Base-by-base conservation (phyloP, 2,113 vertebrate species). In the Clarias magur region DNA sequence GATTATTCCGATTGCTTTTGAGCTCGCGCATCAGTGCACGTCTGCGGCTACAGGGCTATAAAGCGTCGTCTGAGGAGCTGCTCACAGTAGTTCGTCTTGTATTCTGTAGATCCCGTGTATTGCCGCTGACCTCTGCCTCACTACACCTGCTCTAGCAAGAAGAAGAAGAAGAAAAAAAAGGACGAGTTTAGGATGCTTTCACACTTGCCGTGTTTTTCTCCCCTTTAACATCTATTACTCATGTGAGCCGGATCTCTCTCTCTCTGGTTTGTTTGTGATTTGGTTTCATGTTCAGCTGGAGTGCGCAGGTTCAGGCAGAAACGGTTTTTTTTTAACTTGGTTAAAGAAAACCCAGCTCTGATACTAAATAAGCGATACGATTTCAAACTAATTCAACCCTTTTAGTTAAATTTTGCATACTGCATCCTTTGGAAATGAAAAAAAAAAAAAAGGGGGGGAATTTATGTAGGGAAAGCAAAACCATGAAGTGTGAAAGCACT, bases 61-160 rank as follows among this genome's bases (percentile, higher is more conserved):
- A 63, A 62, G 57, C 16, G 30, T 80, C 27, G 68, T 6, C 53
- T 19, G 27, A 57, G 85, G 70, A 80, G 63, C 63, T 68, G 84
- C 65, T 89, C 82, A 87, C 88, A 89, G 88, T 89, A 85, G 57
- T 87, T 34, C 23, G 88, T 87, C 78, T 87, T 42, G 12, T 67
- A 16, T 79, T 67, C 48, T 84, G 82, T 70, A 34, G 60, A 65
- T 67, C 27, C 72, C 63, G 65, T 53, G 13, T 85, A 42, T 53
- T 60, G 59, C 63, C 78, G 72, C 82, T 63, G 85, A 87, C 42
- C 48, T 27, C 62, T 30, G 1, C 25, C 7, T 63, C 59, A 3
- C 38, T 42, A 63, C 68, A 42, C 30, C 54, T 10, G 56, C 21
- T 38, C 27, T 73, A 7, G 42, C n/a, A 59, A 59, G 4, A 34